Base-by-base conservation (phyloP, 2,888 invertebrate species). In the Microctonus hyperodae region DNA sequence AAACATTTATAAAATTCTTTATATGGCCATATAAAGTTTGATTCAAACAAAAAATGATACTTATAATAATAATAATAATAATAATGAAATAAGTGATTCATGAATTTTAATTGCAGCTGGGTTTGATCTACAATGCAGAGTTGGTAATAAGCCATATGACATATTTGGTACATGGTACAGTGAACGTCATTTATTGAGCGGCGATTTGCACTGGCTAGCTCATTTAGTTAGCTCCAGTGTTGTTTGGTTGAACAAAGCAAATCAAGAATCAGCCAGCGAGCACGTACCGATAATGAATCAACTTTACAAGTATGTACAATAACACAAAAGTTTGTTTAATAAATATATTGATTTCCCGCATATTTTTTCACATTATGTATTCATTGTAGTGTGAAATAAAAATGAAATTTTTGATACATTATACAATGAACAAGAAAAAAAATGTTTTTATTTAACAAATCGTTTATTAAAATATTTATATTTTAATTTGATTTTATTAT, bases 111-210 rank as follows among this genome's bases (percentile, higher is more conserved):
- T 75, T 85, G 50, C 79, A 91, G 91, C 87, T 77, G 88, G 88
- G 63, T 92, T 93, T 76, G 86, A 88, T 72, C 86, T 91, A 37
- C 89, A 91, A 74, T 92, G 92, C 76, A 86, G 92, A 59, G 91
- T 94, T 7, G 88, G 90, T 57, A 94, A 94, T 84, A 92, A 92
- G 75, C 94, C 95, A 0, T 94, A 94, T 77, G 94, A 95, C 81
- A 91, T 94, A 72, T 94, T 94, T 84, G 94, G 95, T 9, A 91
- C 93, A n/a, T 95, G 94, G 94, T 94, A 92, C 79, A 92, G 91
- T 78, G 92, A 93, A 79, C 88, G 89, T 73, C 91, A 93, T 80
- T 86, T 95, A 10, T 85, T 95, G 48, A 93, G 93, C 9, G 94
- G 94, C 1, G 91, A 93, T 79, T 85, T 94, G n/a, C 89, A 90